A percentile compares a stretch with the other conserved stretches of the same genome.
phyloP scores from a whole-genome alignment of 1,140 invertebrate species.

The Oreohelix idahoensis region DNA sequence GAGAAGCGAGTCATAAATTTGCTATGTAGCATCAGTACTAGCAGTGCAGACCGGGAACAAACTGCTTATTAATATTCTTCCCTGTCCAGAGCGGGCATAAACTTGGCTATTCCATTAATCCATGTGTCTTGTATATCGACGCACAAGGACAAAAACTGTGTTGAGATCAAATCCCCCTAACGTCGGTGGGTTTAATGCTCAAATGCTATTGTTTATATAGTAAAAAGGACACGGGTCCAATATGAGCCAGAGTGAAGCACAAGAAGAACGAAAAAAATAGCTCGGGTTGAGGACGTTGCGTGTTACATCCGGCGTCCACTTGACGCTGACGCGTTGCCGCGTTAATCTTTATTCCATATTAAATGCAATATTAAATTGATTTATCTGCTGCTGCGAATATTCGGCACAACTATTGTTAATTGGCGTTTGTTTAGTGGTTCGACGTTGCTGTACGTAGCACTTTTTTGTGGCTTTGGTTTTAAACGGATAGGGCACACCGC shows the following conservation, averaged over 20 bases:
- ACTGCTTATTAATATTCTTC: constrained; percentile 7
- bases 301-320: too few relatives aligned
- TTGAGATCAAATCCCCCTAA: background rate
- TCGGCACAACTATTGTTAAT: too few relatives aligned
- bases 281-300: too few relatives aligned
- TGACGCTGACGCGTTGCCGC: too few relatives aligned
- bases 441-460: too few relatives aligned
- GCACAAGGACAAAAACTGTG: background rate
- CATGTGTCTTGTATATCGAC: background rate
- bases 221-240: background rate
- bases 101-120: constrained; percentile 17
- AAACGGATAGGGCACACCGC: too few relatives aligned
- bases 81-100: background rate
- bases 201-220: background rate
- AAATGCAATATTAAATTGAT: too few relatives aligned
- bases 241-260: background rate
- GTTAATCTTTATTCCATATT: too few relatives aligned
- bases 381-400: too few relatives aligned
- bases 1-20: background rate
- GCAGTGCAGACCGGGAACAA: background rate
- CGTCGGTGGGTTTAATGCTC: background rate
- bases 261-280: too few relatives aligned
- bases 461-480: too few relatives aligned
- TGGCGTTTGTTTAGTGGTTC: too few relatives aligned
- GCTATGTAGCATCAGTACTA: background rate